These are phyloP conservation scores for Dendrocopos noguchii DNA, from an alignment of 2,113 vertebrate species.

Conservation along the genomic window DNA sequence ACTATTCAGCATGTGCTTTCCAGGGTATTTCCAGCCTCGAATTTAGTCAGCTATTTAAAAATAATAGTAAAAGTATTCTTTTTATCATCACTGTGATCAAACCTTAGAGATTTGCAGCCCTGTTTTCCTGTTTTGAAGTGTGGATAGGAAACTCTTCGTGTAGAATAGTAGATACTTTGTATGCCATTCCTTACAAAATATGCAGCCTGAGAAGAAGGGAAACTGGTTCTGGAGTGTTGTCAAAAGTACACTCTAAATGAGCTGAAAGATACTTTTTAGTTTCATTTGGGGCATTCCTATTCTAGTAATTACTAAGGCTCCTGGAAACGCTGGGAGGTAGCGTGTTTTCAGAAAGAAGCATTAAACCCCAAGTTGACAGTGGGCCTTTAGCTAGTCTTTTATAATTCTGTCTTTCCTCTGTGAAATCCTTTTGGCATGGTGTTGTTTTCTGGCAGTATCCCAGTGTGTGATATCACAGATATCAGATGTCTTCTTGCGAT, in stretches of 20 bases:
- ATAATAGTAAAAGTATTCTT: not conserved
- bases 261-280: not conserved
- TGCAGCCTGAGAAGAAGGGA: not conserved
- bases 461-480: constrained; percentile 16
- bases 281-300: not conserved
- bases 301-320: not conserved
- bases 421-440: constrained; percentile 46
- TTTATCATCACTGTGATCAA: not conserved
- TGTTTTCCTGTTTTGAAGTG: not conserved
- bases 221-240: not conserved
- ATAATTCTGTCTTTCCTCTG: constrained; percentile 37
- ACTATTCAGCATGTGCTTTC: not conserved
- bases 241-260: not conserved
- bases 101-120: not conserved
- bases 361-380: not conserved
- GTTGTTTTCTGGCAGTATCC: constrained; percentile 35
- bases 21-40: not conserved
- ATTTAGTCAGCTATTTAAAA: constrained; percentile 11
- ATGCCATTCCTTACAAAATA: not conserved
- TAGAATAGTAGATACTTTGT: not conserved
- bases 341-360: not conserved
- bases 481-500: constrained; percentile 23
- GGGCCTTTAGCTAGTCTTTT: constrained; percentile 19
- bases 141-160: not conserved
- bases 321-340: not conserved